Conservation (phyloP, 2,888 invertebrate species). For the Acrocyrtus sp. region DNA sequence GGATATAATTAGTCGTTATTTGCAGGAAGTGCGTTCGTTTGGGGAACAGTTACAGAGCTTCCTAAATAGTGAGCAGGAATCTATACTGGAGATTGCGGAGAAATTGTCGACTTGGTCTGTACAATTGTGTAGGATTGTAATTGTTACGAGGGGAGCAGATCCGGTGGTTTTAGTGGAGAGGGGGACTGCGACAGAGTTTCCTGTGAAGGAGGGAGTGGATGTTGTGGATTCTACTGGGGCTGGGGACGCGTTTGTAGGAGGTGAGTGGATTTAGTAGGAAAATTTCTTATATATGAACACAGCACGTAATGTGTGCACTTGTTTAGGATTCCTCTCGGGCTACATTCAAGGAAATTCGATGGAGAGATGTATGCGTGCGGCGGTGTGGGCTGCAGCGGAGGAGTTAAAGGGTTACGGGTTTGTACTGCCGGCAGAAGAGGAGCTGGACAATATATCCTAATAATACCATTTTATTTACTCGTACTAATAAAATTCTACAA, state of each 20-base stretch:
- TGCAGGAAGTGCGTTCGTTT: neutral
- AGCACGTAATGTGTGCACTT: neutral
- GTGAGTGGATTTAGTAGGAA: conserved; percentile 65
- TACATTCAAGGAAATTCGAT: conserved; percentile 77
- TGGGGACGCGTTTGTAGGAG: conserved; percentile 98
- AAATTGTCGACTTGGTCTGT: no score
- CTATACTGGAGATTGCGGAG: no score
- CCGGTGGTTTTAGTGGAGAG: no score
- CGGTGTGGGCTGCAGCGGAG: conserved; percentile 86
- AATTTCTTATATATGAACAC: neutral
- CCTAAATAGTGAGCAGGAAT: no score
- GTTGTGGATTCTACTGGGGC: conserved; percentile 98
- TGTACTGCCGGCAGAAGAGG: neutral
- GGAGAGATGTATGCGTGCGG: conserved; percentile 83
- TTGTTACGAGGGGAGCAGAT: no score
- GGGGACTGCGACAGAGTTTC: conserved; percentile 75
- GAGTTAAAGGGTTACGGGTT: conserved; percentile 62
- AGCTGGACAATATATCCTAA: no score
- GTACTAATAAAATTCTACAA: no score
- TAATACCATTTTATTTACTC: no score
- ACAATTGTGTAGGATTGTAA: no score
- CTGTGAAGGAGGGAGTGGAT: conserved; percentile 76
- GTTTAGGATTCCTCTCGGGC: conserved; percentile 85
- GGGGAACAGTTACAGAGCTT: no score
- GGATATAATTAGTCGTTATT: neutral